These are phyloP conservation scores for Oegoconia quadripuncta DNA, from an alignment of 2,888 invertebrate genomes.

Conservation along the genomic window DNA sequence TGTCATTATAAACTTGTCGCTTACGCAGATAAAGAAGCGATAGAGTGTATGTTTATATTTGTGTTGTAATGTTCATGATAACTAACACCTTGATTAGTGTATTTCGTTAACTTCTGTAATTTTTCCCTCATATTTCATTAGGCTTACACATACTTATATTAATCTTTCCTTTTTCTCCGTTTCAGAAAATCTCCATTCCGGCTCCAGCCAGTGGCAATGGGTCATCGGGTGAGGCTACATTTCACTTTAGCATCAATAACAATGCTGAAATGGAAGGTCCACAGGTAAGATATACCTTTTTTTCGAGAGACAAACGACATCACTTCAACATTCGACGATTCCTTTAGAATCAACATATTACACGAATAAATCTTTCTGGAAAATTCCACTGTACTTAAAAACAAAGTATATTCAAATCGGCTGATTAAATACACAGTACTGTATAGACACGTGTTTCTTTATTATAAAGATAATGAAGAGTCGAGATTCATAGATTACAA, in stretches of 20 bases:
- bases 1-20: constrained; percentile 22
- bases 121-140: too few species aligned
- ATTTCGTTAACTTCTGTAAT: constrained; percentile 4
- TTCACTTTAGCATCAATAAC: constrained; percentile 90
- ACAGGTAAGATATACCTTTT: constrained; percentile 63
- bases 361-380: too few species aligned
- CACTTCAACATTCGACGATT: too few species aligned
- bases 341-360: too few species aligned
- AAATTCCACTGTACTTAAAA: too few species aligned
- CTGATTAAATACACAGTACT: too few species aligned
- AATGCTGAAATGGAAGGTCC: constrained; percentile 90
- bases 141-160: too few species aligned
- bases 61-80: constrained; percentile 23
- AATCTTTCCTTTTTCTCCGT: constrained; percentile 45
- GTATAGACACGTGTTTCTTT: too few species aligned
- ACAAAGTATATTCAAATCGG: too few species aligned
- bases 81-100: too few species aligned
- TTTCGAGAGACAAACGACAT: neutral
- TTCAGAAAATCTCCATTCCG: constrained; percentile 88
- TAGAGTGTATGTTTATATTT: constrained; percentile 22
- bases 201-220: constrained; percentile 79
- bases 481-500: too few species aligned
- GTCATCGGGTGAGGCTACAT: constrained; percentile 69
- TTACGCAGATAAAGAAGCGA: constrained; percentile 15
- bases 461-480: too few species aligned